Conservation (phyloP, 2,113 vertebrate genomes). For the Guaruba guarouba region DNA sequence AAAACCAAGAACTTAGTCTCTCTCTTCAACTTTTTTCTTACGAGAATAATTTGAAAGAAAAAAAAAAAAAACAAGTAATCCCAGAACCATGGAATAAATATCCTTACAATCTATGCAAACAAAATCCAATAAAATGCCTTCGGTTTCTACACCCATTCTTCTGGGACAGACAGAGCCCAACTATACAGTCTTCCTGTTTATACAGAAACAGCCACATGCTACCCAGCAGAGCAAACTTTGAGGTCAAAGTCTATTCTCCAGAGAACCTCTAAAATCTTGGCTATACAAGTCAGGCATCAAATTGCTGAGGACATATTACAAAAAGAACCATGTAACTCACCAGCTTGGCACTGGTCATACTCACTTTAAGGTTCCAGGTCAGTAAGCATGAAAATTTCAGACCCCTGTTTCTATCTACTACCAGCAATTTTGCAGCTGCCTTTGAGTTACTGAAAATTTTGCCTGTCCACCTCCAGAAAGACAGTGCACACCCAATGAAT, state of each 20-base stretch:
- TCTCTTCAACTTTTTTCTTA: background rate
- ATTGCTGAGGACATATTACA: background rate
- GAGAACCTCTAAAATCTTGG: background rate
- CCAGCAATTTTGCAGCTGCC: background rate
- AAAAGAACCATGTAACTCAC: background rate
- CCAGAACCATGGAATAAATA: background rate
- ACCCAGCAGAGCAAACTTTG: background rate
- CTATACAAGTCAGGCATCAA: background rate
- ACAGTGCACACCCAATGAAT: background rate
- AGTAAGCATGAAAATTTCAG: background rate
- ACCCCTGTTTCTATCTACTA: background rate
- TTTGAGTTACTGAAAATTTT: background rate
- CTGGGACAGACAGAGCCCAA: background rate
- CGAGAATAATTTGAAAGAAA: slow-evolving; percentile 19
- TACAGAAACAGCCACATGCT: background rate
- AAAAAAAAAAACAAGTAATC: background rate
- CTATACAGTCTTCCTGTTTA: background rate
- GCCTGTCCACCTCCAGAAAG: background rate
- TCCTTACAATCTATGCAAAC: background rate
- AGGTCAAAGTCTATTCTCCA: background rate
- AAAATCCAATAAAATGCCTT: slow-evolving; percentile 2
- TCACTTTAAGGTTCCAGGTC: background rate
- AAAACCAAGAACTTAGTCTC: background rate
- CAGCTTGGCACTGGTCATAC: background rate
- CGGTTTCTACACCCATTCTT: slow-evolving; percentile 14